Base-by-base conservation (phyloP, 2,113 vertebrate genomes). In the Ictalurus punctatus region DNA sequence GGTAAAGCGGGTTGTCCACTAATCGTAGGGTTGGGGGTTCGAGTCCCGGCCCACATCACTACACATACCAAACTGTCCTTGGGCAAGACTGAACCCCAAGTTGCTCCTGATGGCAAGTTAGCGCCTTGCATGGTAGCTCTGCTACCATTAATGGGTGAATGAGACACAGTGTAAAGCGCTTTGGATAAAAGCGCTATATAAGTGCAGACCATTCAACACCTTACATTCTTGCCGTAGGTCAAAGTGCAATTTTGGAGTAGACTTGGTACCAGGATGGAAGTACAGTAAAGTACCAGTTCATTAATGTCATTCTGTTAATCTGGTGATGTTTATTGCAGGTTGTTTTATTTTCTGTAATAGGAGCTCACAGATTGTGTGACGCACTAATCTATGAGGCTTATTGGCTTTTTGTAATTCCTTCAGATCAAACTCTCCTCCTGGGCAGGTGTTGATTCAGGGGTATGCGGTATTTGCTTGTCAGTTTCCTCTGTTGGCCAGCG, bases 401-500 rank as follows among this genome's bases (percentile, higher is more conserved):
- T 4, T 40, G 73, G 21, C 2, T 48, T 80, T 8, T 79, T 67
- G n/a, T 48, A 52, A 10, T 25, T 85, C 17, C n/a, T 25, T 80
- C 83, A 91, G 56, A 91, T 90, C 74, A 90, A 89, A 79, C 82
- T 87, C 27, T 89, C 89, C 40, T 91, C 86, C 21, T 54, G 25
- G 54, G 37, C 21, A 54, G 69, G 9, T 52, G 63, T 73, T 7
- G 85, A 56, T 81, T 69, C 58, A 69, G 79, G 34, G 0, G 79
- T 59, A 21, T 84, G 8, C 1, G 12, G 4, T 10, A 86, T 83
- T 48, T n/a, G 37, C 19, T 13, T 34, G 71, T 61, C 71, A 83
- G 90, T 25, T 37, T 91, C 65, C 69, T 89, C 6, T 92, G 85
- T 30, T 40, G 91, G 84, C 34, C 93, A 92, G 27, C 93, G 93